phyloP scores from a whole-genome alignment of 2,113 vertebrate genomes.

The Vulpes vulpes region DNA sequence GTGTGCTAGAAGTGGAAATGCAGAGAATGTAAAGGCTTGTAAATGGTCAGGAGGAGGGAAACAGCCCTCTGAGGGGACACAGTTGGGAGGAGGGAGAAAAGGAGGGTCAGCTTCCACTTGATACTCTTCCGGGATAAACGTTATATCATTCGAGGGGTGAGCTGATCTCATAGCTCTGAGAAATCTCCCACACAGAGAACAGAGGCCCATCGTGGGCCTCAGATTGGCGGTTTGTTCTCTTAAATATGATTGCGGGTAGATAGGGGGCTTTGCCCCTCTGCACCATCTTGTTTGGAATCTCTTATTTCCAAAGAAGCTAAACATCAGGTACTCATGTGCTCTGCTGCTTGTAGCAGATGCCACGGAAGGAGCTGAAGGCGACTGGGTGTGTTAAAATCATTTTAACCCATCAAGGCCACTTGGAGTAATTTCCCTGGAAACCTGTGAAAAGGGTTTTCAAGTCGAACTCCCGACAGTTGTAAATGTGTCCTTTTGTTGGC shows the following conservation, averaged over 20 bases:
- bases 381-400: slow-evolving; percentile 41
- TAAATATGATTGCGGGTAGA: background rate
- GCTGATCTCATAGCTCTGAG: background rate
- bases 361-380: slow-evolving; percentile 11
- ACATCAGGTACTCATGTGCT: slow-evolving; percentile 10
- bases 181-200: background rate
- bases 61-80: background rate
- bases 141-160: background rate
- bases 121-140: background rate
- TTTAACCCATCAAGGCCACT: slow-evolving; percentile 43
- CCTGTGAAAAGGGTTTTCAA: slow-evolving; percentile 51
- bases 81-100: background rate
- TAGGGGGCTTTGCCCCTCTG: background rate
- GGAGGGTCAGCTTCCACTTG: background rate
- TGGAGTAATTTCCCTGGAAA: slow-evolving; percentile 70
- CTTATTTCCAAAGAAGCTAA: slow-evolving; percentile 61
- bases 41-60: background rate
- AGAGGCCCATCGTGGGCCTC: background rate
- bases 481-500: slow-evolving; percentile 69
- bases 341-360: slow-evolving; percentile 45
- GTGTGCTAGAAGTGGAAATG: background rate
- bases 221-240: background rate
- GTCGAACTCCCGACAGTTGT: slow-evolving; percentile 66
- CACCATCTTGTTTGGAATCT: background rate
- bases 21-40: background rate